Evolutionary conservation across 2,113 vertebrate genomes (phyloP), one percentile per base, ranked within the genome.

Genomic region (Myiopsitta monachus): DNA sequence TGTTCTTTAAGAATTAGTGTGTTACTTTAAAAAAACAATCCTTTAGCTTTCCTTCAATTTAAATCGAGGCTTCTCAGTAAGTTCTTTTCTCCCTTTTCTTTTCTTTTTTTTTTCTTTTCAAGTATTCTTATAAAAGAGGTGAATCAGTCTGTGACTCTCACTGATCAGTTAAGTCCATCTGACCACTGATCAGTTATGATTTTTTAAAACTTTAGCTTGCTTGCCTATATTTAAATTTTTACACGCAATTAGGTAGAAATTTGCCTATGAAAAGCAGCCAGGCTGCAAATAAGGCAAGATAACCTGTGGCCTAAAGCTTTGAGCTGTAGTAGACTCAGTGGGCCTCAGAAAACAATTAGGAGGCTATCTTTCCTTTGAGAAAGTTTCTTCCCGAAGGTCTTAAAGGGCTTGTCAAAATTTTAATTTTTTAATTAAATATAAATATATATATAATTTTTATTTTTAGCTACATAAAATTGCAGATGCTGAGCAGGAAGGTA

Each of bases 1-100:
- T 93, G 63, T 36, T 93, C 72, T 77, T 75, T 77, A 90, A 88
- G 82, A 93, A 90, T 93, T 85, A 87, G 55, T 36, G 49, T 30
- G 30, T 80, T 89, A 49, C 55, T 80, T 93, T 94, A 90, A 77
- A 94, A 94, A 72, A 85, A 57, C 62, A 90, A 55, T 77, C 14
- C 51, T 90, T 67, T 41, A 94, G 68, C 33, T 84, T 79, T 63
- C 54, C 38, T 73, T 78, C 22, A 86, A 88, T 86, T 66, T 86
- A 66, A 77, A 69, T 84, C 70, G 70, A 77, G 26, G 31, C 14
- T 91, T 92, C 86, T 67, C 30, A 51, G 43, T 33, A 41, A 66
- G 55, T 84, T 4, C 16, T 46, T 73, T 78, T 9, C 6, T 27
- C 70, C 36, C 92, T 83, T 51, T 5, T 11, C 27, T 49, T 51